Evolutionary conservation across 2,113 vertebrate species (phyloP).

Genomic region (Bolborhynchus lineola): DNA sequence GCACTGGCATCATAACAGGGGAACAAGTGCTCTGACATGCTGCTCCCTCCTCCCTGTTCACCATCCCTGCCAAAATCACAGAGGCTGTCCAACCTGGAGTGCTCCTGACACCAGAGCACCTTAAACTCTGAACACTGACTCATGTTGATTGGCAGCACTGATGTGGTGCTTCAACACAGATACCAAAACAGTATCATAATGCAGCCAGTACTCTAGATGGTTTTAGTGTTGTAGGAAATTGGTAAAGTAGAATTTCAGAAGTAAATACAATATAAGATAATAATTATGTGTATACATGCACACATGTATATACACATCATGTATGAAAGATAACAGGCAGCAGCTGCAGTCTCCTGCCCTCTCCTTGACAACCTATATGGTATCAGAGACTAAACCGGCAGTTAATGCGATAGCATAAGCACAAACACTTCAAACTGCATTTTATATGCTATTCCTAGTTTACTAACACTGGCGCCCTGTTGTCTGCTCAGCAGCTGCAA

Average conservation of each 20-base stretch:
- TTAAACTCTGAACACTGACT: accelerated
- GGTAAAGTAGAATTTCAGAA: background rate
- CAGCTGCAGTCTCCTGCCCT: background rate
- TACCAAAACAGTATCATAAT: accelerated
- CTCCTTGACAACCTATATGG: background rate
- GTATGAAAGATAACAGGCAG: background rate
- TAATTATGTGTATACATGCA: background rate
- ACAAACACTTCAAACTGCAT: background rate
- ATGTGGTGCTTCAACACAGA: background rate
- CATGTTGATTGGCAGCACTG: accelerated
- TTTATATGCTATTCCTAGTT: background rate
- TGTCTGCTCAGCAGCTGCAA: background rate
- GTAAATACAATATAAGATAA: background rate
- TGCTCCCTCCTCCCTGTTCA: background rate
- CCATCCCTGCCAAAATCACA: background rate
- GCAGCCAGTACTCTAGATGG: background rate
- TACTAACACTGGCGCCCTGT: background rate
- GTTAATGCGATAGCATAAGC: background rate
- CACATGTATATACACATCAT: background rate
- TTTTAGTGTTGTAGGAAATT: background rate
- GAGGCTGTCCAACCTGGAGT: accelerated
- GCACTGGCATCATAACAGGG: accelerated
- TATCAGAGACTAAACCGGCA: background rate
- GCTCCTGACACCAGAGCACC: background rate
- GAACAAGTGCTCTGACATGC: background rate